A percentile compares a stretch with the other conserved stretches of the same genome.
Conservation (phyloP, 2,888 invertebrate genomes). For the Agrotis clavis region DNA sequence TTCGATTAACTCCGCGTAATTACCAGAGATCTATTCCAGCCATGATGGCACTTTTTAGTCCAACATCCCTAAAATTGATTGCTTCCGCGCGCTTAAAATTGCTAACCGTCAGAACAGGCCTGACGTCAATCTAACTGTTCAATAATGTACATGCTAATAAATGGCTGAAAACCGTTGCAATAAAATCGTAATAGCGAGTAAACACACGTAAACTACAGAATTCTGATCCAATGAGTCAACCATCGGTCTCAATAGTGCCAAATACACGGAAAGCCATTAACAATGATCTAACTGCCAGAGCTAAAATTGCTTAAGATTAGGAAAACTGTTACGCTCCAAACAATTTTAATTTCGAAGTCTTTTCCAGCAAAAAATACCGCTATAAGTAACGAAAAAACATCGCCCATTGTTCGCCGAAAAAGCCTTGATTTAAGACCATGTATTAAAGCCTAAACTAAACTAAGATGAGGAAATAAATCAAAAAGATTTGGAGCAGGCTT, state of each 20-base stretch:
- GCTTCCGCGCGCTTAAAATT: slow-evolving; percentile 39
- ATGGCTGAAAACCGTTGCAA: slow-evolving; percentile 50
- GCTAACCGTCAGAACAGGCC: slow-evolving; percentile 2
- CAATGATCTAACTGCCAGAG: slow-evolving; percentile 42
- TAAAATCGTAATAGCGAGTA: slow-evolving; percentile 49
- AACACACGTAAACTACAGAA: slow-evolving; percentile 47
- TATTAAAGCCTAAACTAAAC: slow-evolving; percentile 11
- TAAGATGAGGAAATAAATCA: slow-evolving; percentile 24
- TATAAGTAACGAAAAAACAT: slow-evolving; percentile 33
- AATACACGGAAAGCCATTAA: slow-evolving; percentile 50
- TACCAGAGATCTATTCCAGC: slow-evolving; percentile 37
- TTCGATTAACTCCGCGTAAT: slow-evolving; percentile 57
- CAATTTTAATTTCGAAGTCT: slow-evolving; percentile 20
- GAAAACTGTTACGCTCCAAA: slow-evolving; percentile 39
- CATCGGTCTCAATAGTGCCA: slow-evolving; percentile 33
- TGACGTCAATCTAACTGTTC: slow-evolving; percentile 48
- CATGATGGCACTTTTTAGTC: slow-evolving; percentile 41
- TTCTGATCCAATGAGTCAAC: slow-evolving; percentile 49
- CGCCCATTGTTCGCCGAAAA: slow-evolving; percentile 37
- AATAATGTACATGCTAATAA: slow-evolving; percentile 43
- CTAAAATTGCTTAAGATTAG: slow-evolving; percentile 43
- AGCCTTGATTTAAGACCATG: slow-evolving; percentile 21
- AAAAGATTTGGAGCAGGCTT: slow-evolving; percentile 10
- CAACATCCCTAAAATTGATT: slow-evolving; percentile 39
- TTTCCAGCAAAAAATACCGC: slow-evolving; percentile 33